These are phyloP conservation scores for Thecocarcelia acutangulata DNA, from an alignment of 2,888 invertebrate species.

Conservation along the genomic window DNA sequence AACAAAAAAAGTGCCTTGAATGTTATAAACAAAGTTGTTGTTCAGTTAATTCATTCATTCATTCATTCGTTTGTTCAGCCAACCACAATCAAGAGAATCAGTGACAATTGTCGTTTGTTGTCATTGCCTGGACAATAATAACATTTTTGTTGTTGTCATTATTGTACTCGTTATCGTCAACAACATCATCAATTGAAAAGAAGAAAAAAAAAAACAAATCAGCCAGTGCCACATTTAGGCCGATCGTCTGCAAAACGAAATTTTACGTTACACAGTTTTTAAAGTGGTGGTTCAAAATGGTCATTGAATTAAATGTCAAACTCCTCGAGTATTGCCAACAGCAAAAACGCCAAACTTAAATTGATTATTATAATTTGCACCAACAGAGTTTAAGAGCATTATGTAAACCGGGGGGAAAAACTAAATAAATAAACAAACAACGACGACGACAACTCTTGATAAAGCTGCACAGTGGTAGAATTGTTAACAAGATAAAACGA, in stretches of 20 bases:
- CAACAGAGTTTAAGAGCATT: slow-evolving; percentile 25
- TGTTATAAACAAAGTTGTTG: slow-evolving; percentile 48
- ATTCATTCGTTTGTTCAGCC: slow-evolving; percentile 36
- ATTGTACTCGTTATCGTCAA: slow-evolving; percentile 35
- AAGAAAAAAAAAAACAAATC: too few species aligned
- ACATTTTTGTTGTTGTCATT: slow-evolving; percentile 18
- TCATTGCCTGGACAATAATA: slow-evolving; percentile 29
- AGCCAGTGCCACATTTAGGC: slow-evolving; percentile 44
- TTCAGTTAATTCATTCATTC: slow-evolving; percentile 41
- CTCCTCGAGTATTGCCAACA: slow-evolving; percentile 49
- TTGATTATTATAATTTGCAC: slow-evolving; percentile 66
- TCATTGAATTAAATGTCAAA: slow-evolving; percentile 49
- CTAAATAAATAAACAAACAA: neutral
- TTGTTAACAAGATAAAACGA: too few species aligned
- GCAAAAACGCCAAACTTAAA: slow-evolving; percentile 33
- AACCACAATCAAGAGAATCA: slow-evolving; percentile 54
- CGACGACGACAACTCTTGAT: slow-evolving; percentile 19
- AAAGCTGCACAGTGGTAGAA: slow-evolving; percentile 11
- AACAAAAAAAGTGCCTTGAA: slow-evolving; percentile 16
- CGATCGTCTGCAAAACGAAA: slow-evolving; percentile 28
- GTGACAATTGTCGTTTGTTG: slow-evolving; percentile 52
- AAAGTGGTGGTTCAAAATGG: slow-evolving; percentile 30
- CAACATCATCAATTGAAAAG: slow-evolving; percentile 45
- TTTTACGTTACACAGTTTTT: slow-evolving; percentile 4
- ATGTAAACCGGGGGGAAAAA: neutral